A percentile compares a stretch with the other conserved stretches of the same genome.
phyloP scores from a whole-genome alignment of 2,113 vertebrate genomes.

The Grammomys surdaster region DNA sequence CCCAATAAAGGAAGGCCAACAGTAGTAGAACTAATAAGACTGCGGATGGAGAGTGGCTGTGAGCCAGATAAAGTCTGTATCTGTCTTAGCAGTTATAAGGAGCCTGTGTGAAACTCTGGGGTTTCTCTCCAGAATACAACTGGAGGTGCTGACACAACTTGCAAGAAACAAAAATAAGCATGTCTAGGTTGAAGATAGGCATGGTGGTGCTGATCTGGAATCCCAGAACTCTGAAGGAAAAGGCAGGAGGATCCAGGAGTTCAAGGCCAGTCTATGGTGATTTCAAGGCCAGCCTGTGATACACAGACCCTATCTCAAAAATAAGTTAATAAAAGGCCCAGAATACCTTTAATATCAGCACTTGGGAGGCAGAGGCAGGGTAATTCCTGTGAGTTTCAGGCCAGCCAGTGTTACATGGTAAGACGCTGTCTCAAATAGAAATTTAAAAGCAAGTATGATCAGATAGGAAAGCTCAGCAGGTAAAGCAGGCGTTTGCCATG shows the following conservation, averaged over 20 bases:
- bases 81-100: not conserved
- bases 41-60: not conserved
- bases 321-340: not conserved
- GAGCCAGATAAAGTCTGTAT: constrained; percentile 1
- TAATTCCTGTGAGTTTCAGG: not conserved
- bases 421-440: not conserved
- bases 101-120: not conserved
- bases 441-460: not conserved
- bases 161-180: not conserved
- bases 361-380: too few relatives aligned
- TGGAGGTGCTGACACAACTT: not conserved
- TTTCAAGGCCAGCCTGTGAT: not conserved
- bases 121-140: not conserved
- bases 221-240: not conserved
- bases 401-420: not conserved
- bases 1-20: not conserved
- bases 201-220: not conserved
- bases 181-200: not conserved
- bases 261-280: not conserved
- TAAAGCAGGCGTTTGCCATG: not conserved
- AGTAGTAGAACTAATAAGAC: not conserved
- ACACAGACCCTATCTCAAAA: not conserved
- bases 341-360: not conserved
- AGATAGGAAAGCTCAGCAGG: not conserved
- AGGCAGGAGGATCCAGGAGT: not conserved